Conservation (phyloP, 2,888 invertebrate species). For the Rhingia campestris region DNA sequence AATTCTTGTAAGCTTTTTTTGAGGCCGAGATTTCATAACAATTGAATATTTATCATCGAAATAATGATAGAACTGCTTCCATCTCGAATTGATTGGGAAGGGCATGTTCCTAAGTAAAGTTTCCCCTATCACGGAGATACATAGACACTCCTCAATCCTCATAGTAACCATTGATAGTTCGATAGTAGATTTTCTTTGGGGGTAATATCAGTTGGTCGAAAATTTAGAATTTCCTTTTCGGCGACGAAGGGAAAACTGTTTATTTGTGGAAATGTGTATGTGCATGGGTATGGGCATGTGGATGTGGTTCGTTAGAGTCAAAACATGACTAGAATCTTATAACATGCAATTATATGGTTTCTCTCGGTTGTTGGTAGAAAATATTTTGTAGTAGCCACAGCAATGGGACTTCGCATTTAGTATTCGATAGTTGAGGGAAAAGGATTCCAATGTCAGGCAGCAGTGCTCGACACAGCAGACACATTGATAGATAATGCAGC, state of each 20-base stretch:
- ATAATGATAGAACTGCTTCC: no score
- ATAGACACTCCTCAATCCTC: no score
- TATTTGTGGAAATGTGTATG: slow-evolving; percentile 15
- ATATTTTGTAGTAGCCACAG: slow-evolving; percentile 23
- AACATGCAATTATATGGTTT: slow-evolving; percentile 64
- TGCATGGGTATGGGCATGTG: slow-evolving; percentile 1
- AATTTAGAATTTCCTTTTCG: slow-evolving; percentile 26
- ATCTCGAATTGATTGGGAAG: no score
- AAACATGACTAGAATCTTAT: slow-evolving; percentile 70
- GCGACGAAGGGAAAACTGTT: not conserved
- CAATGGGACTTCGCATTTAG: slow-evolving; percentile 27
- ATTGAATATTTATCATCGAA: no score
- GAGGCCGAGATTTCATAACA: no score
- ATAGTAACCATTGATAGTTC: slow-evolving; percentile 16
- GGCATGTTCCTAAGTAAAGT: no score
- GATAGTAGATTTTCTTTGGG: slow-evolving; percentile 34
- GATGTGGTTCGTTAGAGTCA: slow-evolving; percentile 68
- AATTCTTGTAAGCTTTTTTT: no score
- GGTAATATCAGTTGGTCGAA: slow-evolving; percentile 55
- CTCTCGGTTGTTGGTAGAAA: slow-evolving; percentile 19
- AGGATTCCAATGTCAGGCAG: slow-evolving; percentile 21
- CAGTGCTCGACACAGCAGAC: slow-evolving; percentile 15
- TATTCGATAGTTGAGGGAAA: not conserved
- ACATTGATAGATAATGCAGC: slow-evolving; percentile 48
- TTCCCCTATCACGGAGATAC: no score